phyloP scores from a whole-genome alignment of 2,888 invertebrate species.

The Mantis religiosa region DNA sequence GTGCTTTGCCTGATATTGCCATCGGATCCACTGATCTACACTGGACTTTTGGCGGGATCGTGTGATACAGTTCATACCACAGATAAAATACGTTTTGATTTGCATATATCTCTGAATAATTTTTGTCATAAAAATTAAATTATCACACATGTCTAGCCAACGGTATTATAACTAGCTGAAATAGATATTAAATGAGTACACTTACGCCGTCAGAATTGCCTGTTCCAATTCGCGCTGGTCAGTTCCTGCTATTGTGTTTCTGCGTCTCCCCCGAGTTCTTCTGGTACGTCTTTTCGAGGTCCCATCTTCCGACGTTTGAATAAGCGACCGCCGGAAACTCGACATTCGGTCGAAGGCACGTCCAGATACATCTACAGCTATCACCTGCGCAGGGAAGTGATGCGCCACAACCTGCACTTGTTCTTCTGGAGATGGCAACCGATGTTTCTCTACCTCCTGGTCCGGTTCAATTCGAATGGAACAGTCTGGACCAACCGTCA shows the following conservation, averaged over 20 bases:
- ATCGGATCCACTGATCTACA: too few species aligned
- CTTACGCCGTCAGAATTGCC: slow-evolving; percentile 70
- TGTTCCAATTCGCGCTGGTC: slow-evolving; percentile 86
- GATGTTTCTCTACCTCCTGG: slow-evolving; percentile 61
- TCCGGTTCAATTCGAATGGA: slow-evolving; percentile 59
- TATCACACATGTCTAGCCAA: too few species aligned
- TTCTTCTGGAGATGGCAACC: slow-evolving; percentile 83
- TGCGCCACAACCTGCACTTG: slow-evolving; percentile 44
- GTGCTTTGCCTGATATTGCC: too few species aligned
- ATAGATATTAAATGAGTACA: neutral
- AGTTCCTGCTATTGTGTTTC: slow-evolving; percentile 87
- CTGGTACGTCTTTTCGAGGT: slow-evolving; percentile 51
- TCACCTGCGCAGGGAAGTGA: slow-evolving; percentile 80
- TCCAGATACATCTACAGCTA: slow-evolving; percentile 86
- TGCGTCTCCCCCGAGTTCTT: slow-evolving; percentile 75
- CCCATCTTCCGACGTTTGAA: slow-evolving; percentile 49
- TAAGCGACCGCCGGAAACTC: slow-evolving; percentile 74
- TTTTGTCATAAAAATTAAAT: too few species aligned
- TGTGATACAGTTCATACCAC: too few species aligned
- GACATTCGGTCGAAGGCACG: slow-evolving; percentile 86
- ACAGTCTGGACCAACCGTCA: slow-evolving; percentile 75
- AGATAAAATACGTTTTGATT: too few species aligned
- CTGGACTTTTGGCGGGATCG: too few species aligned
- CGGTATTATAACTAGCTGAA: neutral
- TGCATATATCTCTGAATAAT: too few species aligned